phyloP scores from a whole-genome alignment of 2,113 vertebrate species.

The Cinclus mexicanus region DNA sequence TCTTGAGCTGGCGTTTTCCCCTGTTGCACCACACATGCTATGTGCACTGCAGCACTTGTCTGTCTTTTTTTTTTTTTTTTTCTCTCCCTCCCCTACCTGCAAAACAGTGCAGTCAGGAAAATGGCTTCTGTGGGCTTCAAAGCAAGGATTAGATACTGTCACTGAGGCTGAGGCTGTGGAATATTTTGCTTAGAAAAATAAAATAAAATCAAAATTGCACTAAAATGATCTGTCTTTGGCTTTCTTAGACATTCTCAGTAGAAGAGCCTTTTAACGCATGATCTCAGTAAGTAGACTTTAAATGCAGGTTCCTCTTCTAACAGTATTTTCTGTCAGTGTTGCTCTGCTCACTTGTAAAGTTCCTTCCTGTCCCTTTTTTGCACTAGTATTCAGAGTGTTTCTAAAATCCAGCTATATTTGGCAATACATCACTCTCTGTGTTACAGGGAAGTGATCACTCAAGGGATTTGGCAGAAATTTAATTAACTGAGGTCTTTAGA shows the following conservation, averaged over 20 bases:
- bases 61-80: background rate
- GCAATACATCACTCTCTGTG: background rate
- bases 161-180: slow-evolving; percentile 5
- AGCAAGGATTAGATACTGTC: slow-evolving; percentile 41
- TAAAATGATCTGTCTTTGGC: background rate
- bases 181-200: slow-evolving; percentile 14
- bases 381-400: background rate
- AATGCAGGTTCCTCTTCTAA: background rate
- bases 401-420: slow-evolving; percentile 44
- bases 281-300: background rate
- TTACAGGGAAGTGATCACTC: slow-evolving; percentile 35
- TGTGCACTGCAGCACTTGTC: slow-evolving; percentile 35
- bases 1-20: background rate
- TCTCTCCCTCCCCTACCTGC: slow-evolving; percentile 9
- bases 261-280: background rate
- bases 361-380: background rate
- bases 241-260: background rate
- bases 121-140: slow-evolving; percentile 53
- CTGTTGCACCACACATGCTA: background rate
- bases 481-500: slow-evolving; percentile 50
- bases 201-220: background rate
- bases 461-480: slow-evolving; percentile 51
- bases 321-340: background rate
- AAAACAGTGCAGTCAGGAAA: slow-evolving; percentile 65
- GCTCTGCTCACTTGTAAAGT: background rate